Percentiles rank a stretch among this genome's conserved stretches.
phyloP scores from a whole-genome alignment of 2,888 invertebrate species.

The Acheta domesticus region DNA sequence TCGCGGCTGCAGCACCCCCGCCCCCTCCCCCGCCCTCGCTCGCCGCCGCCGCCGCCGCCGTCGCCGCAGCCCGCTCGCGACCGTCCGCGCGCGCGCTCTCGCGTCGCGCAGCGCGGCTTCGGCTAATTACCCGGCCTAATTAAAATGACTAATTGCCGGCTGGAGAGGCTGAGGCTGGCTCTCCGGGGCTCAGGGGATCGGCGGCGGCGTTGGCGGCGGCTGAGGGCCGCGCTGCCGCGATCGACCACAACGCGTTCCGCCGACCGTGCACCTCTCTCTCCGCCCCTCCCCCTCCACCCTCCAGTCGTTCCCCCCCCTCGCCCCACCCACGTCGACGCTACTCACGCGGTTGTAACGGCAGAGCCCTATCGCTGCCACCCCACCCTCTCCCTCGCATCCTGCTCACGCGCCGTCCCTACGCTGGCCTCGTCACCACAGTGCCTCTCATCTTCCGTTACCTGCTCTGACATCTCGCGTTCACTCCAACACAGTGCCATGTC shows the following conservation, averaged over 20 bases:
- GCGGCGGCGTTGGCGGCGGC: background rate
- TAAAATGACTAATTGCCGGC: slow-evolving; percentile 18
- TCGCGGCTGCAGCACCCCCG: too few species aligned
- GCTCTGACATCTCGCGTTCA: too few species aligned
- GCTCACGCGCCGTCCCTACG: too few species aligned
- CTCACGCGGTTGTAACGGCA: too few species aligned
- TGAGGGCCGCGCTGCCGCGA: background rate
- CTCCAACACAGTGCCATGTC: too few species aligned
- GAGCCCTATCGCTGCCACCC: too few species aligned
- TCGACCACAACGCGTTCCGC: too few species aligned
- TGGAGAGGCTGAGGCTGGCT: slow-evolving; percentile 7
- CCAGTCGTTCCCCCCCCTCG: background rate
- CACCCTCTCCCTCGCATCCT: too few species aligned
- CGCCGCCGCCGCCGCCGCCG: background rate
- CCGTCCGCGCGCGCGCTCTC: background rate
- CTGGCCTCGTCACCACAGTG: too few species aligned
- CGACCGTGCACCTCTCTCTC: background rate
- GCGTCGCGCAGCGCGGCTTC: background rate
- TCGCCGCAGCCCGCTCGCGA: background rate
- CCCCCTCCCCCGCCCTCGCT: background rate
- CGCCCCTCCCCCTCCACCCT: background rate
- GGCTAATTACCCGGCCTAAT: slow-evolving; percentile 9
- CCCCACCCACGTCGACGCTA: too few species aligned
- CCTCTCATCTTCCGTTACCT: too few species aligned
- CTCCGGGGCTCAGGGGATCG: slow-evolving; percentile 18